These are phyloP conservation scores for Drosophila kanekoi DNA, from an alignment of 2,888 invertebrate species.

Conservation along the genomic window DNA sequence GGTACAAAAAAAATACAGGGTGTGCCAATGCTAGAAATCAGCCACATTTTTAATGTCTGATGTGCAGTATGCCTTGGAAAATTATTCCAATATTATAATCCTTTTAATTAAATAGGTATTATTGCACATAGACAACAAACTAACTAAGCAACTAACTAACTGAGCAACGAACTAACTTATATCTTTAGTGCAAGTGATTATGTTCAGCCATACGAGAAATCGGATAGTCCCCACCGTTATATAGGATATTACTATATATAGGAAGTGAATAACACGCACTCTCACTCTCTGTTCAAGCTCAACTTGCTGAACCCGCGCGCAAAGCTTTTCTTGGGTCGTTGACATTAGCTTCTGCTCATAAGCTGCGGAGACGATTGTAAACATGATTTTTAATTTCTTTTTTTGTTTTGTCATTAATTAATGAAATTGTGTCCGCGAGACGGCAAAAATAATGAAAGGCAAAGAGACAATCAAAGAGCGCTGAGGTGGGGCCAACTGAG, in stretches of 20 bases:
- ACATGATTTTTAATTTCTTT: slow-evolving; percentile 23
- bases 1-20: neutral
- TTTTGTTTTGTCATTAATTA: slow-evolving; percentile 44
- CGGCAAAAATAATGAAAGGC: neutral
- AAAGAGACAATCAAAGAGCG: slow-evolving; percentile 1
- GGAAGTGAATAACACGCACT: slow-evolving; percentile 20
- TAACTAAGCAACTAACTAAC: neutral
- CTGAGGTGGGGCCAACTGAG: neutral
- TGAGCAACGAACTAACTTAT: neutral
- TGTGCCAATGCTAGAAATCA: neutral
- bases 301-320: slow-evolving; percentile 17
- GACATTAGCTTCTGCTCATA: slow-evolving; percentile 32
- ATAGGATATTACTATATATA: slow-evolving; percentile 9
- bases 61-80: slow-evolving; percentile 8
- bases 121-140: neutral
- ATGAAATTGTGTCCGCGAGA: slow-evolving; percentile 31
- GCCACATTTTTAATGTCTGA: neutral
- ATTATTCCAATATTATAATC: neutral
- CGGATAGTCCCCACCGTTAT: neutral
- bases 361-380: slow-evolving; percentile 24
- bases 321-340: slow-evolving; percentile 39
- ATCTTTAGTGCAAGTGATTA: neutral
- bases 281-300: slow-evolving; percentile 22
- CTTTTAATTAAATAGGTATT: neutral
- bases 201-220: neutral